Conservation (phyloP, 2,797 vertebrate species). For the Thamnophis elegans region DNA sequence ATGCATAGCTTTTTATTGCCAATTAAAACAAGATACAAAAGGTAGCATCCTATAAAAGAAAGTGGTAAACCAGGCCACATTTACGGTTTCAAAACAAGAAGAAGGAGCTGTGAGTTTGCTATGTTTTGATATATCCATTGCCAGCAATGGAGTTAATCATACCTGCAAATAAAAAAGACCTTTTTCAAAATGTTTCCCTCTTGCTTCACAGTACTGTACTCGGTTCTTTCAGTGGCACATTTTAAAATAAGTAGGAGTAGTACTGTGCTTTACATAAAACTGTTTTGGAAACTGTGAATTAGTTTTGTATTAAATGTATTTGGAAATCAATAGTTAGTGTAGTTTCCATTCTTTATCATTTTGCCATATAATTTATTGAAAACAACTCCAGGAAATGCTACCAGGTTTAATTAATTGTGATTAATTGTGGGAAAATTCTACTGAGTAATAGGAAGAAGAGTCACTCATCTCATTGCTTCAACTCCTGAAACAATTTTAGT, state of each 20-base stretch:
- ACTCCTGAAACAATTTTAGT: neutral
- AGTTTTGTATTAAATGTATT: neutral
- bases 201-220: constrained; percentile 30
- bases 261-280: neutral
- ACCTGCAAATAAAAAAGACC: constrained; percentile 5
- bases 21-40: constrained; percentile 9
- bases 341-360: neutral
- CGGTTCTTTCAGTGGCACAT: neutral
- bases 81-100: constrained; percentile 26
- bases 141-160: constrained; percentile 58
- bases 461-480: neutral
- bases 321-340: neutral
- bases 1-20: constrained; percentile 56
- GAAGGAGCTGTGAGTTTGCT: constrained; percentile 25
- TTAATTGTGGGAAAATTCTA: neutral
- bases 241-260: neutral
- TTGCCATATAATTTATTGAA: neutral
- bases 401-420: neutral
- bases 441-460: neutral
- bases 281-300: neutral
- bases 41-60: constrained; percentile 46
- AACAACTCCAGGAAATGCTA: neutral
- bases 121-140: constrained; percentile 44
- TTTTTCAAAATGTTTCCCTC: neutral
- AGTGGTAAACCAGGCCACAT: constrained; percentile 36